Evolutionary conservation across 2,113 vertebrate genomes (phyloP), one percentile per base, ranked within the genome.

Genomic region (Propithecus coquereli): DNA sequence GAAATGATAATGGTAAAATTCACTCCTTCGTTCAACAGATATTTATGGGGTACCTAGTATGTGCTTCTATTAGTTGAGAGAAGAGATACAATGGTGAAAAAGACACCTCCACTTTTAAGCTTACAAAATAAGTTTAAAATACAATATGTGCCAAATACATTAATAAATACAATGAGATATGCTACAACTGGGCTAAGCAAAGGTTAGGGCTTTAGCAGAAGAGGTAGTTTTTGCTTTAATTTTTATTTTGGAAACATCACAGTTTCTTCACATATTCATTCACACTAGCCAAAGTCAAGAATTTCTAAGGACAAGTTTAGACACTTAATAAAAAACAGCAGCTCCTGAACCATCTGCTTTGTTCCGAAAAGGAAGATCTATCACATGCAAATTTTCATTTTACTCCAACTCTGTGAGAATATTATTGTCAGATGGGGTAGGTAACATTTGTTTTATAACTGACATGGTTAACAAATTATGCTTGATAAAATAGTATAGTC

Each of bases 251-350:
- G 32, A 96, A 96, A 93, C 32, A 91, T 89, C 61, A 63, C 34
- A 59, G 18, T 93, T 89, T 82, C 71, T 96, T 96, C 84, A 97
- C 82, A 93, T 86, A 90, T 83, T 94, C 93, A 94, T 93, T 94
- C 70, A 86, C 17, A 93, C 43, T 63, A 96, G 68, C 94, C 85
- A 96, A 95, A 92, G 83, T 94, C 74, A 93, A 95, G 81, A 96
- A 88, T 95, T 91, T 90, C 90, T 94, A 57, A 85, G 90, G 57
- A 83, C 87, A 96, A 92, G n/a, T 96, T 97, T 94, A 96, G 90
- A 94, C 83, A 91, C 57, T 93, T 97, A 97, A 91, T 97, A 94
- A 97, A 96, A 77, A 95, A 96, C 79, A 96, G 86, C 68, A 96
- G 50, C 68, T 94, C 94, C 80, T 90, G 22, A 96, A 83, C 94